Base-by-base conservation (phyloP, 1,140 invertebrate genomes). In the Portunus trituberculatus region DNA sequence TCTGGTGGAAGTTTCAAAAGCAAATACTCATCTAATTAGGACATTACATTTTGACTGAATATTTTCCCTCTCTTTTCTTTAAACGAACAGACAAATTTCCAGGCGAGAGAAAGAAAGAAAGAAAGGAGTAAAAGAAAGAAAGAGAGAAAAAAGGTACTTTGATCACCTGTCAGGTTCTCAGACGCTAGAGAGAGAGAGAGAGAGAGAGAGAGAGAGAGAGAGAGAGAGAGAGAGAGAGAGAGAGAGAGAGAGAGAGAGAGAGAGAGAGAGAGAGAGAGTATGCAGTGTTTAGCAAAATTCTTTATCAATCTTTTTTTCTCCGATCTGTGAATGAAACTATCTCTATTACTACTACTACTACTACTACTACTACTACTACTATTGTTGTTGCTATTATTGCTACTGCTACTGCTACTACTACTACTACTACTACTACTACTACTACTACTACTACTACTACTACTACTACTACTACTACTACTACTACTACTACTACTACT, bases 211-310 rank as follows among this genome's bases (percentile, higher is more conserved):
- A 76, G 67, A 76, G 67, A 76, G 67, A 76, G 67, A 76, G 67
- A 90, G 88, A 52, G 88, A 29, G 48, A 52, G 88, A 52, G 48
- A 90, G 88, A 52, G 45, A 48, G 88, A 52, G 88, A 52, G 29
- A 28, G 39, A 90, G 88, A 90, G 88, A 76, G 67, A 76, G 67
- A 76, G 67, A 76, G 67, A 76, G 67, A 76, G 67, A 76, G 67
- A 76, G 67, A 76, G 67, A 76, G 67, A n/a, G 25, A n/a, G 16
- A n/a, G 67, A 90, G 88, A 52, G 86, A 12, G 48, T 12, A 12
- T 59, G 16, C 67, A 8, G 20, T 76, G n/a, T n/a, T 76, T 76
- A n/a, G 67, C 20, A 76, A 76, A n/a, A n/a, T 76, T n/a, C 25
- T 76, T 76, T 7, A 76, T n/a, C 20, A 76, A n/a, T 76, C 25